Conservation (phyloP, 2,113 vertebrate genomes). For the Notarius lentiginosus region DNA sequence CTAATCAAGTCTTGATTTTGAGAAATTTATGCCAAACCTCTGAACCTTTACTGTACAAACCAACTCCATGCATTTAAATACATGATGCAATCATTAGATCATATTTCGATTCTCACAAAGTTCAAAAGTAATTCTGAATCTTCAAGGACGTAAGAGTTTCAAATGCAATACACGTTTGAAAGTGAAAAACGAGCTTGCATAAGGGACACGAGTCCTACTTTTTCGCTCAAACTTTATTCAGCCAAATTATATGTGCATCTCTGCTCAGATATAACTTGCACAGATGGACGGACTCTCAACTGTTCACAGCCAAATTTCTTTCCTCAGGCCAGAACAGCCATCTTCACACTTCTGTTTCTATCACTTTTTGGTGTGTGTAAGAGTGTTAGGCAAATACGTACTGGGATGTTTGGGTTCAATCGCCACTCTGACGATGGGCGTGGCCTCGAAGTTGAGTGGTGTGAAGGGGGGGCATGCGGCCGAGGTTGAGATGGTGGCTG, state of each 20-base stretch:
- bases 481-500: slow-evolving; percentile 84
- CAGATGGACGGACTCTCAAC: slow-evolving; percentile 34
- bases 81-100: neutral
- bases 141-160: neutral
- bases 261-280: slow-evolving; percentile 9
- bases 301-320: slow-evolving; percentile 20
- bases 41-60: neutral
- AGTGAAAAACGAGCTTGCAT: neutral
- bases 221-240: neutral
- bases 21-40: neutral
- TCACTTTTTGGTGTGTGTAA: slow-evolving; percentile 1
- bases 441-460: slow-evolving; percentile 90
- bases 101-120: neutral
- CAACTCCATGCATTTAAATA: neutral
- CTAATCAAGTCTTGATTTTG: neutral
- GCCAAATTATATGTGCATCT: slow-evolving; percentile 6
- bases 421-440: slow-evolving; percentile 91
- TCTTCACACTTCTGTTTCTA: slow-evolving; percentile 18
- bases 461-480: slow-evolving; percentile 87
- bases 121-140: neutral
- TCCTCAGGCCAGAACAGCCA: neutral
- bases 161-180: neutral
- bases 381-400: slow-evolving; percentile 65
- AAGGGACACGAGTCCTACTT: neutral
- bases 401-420: slow-evolving; percentile 92